These are phyloP conservation scores for Isaurus tuberculatus DNA, from an alignment of 92 coral and sea anemone genomes.

Conservation along the genomic window DNA sequence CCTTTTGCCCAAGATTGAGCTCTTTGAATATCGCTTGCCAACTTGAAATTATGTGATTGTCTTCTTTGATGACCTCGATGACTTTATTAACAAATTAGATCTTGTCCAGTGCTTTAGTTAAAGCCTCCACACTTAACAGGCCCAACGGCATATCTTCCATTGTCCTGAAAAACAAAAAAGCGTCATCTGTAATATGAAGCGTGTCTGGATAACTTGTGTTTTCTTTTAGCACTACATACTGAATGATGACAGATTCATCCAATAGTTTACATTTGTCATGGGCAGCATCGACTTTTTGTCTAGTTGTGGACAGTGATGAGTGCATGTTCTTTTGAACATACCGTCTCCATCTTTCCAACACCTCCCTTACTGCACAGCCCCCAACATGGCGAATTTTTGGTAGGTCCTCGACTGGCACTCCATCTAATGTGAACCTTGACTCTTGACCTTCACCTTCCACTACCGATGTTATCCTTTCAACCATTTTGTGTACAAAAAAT, in stretches of 20 bases:
- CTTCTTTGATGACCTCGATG: background rate
- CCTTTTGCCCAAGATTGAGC: background rate
- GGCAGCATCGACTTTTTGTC: no score
- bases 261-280: background rate
- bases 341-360: conserved; percentile 28
- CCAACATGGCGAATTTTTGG: conserved; percentile 69
- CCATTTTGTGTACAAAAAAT: background rate
- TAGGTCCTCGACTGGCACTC: conserved; percentile 53
- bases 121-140: background rate
- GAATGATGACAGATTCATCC: no score
- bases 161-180: conserved; percentile 43
- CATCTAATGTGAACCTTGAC: conserved; percentile 8
- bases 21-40: background rate
- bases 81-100: background rate
- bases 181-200: conserved; percentile 56
- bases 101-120: background rate
- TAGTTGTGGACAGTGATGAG: no score
- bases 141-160: conserved; percentile 45
- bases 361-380: conserved; percentile 60
- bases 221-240: no score
- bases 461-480: background rate
- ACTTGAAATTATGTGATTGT: background rate
- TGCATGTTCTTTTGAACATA: no score
- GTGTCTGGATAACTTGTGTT: conserved; percentile 10
- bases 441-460: background rate